phyloP scores from a whole-genome alignment of 2,113 vertebrate species.

The Cricetomys ansorgei region DNA sequence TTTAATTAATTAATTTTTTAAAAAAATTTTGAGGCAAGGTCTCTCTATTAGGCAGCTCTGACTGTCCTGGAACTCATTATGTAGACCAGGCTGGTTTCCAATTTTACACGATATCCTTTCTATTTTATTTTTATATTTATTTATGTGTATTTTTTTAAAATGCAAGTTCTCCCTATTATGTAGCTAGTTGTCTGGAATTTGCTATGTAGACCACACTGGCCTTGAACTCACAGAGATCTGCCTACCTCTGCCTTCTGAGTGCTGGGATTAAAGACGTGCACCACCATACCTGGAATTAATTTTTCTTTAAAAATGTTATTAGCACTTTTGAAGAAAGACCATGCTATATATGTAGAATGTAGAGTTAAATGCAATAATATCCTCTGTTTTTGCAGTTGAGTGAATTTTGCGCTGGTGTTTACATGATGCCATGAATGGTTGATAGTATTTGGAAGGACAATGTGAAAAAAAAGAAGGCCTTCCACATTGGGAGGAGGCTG shows the following conservation, averaged over 20 bases:
- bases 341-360: neutral
- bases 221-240: neutral
- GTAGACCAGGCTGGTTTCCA: neutral
- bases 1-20: neutral
- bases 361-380: neutral
- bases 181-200: neutral
- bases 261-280: neutral
- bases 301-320: conserved; percentile 30
- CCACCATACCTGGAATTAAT: neutral
- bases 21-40: neutral
- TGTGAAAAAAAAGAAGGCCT: neutral
- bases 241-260: neutral
- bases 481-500: neutral
- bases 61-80: neutral
- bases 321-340: neutral
- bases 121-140: conserved; percentile 11
- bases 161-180: neutral
- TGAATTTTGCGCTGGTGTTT: neutral
- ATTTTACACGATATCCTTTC: neutral
- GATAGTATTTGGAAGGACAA: conserved; percentile 3
- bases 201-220: neutral
- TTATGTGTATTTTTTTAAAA: neutral
- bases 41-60: neutral
- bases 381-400: neutral
- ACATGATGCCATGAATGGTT: neutral